phyloP scores from a whole-genome alignment of 2,888 invertebrate species.

The Tetragonula carbonaria region DNA sequence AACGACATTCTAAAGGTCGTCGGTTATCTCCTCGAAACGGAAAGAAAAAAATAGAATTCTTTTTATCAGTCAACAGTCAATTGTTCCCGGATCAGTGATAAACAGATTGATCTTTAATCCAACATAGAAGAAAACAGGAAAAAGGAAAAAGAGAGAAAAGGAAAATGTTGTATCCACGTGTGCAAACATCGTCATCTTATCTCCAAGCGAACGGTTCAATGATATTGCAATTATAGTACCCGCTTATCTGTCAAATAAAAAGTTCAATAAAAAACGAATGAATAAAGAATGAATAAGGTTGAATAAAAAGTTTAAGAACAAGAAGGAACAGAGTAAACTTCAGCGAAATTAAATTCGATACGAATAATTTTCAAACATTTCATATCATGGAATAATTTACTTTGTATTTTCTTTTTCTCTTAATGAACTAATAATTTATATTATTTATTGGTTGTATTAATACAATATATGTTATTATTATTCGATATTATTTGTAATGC shows the following conservation, averaged over 20 bases:
- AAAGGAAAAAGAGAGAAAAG: not conserved
- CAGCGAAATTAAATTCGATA: too few relatives aligned
- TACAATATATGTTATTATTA: too few relatives aligned
- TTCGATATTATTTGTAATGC: too few relatives aligned
- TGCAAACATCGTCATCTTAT: constrained; percentile 21
- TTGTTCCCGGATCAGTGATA: not conserved
- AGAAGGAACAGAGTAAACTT: not conserved
- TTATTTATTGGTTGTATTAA: too few relatives aligned
- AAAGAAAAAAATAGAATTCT: not conserved
- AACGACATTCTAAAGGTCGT: not conserved
- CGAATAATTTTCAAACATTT: too few relatives aligned
- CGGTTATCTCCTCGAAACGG: not conserved
- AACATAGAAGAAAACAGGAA: too few relatives aligned
- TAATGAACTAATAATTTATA: too few relatives aligned
- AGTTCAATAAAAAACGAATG: not conserved
- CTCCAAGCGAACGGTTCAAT: not conserved
- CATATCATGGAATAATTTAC: too few relatives aligned
- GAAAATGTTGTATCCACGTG: not conserved
- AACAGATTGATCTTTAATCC: constrained; percentile 11
- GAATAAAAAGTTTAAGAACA: not conserved
- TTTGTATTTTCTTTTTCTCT: too few relatives aligned
- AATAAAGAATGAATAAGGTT: too few relatives aligned
- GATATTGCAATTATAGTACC: constrained; percentile 9
- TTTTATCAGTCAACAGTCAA: not conserved
- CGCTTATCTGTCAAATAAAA: not conserved